Evolutionary conservation across 2,888 invertebrate species (phyloP), one percentile per base, ranked within the genome.

Genomic region (Agonopterix alstromeriana): DNA sequence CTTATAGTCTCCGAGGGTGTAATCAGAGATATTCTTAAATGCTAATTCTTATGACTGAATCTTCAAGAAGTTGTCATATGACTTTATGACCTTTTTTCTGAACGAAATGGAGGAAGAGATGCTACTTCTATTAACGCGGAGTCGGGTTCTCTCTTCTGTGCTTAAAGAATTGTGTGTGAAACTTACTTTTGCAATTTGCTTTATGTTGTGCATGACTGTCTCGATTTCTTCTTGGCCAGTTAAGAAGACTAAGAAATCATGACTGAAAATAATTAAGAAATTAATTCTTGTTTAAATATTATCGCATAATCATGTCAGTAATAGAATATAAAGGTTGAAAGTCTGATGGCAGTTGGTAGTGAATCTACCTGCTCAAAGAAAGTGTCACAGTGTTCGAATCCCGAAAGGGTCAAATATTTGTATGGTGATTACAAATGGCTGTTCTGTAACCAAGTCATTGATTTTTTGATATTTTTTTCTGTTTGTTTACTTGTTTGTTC

Each of bases 161-260:
- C 1, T 27, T 7, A 7, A 5, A 27, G 5, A 27, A 27, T 5
- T 27, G 27, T 27, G 27, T 27, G 27, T 27, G 7, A 38, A 38
- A 67, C 73, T 73, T 74, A 91, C 94, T 82, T 93, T 94, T 0
- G 93, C 91, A 55, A 94, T 91, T 66, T 92, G 90, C 59, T 93
- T 90, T 42, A 96, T 94, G 69, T 93, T 94, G 59, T 92, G 90
- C 53, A 93, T 93, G 56, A 94, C 91, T n/a, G 93, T 91, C 82
- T 98, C 98, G 56, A 98, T 98, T 90, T 98, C 98, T 80, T 98
- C 98, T 86, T 98, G 98, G 0, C 98, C 98, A 45, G 98, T 98
- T 50, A 98, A 85, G 83, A 98, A 98, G 40, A 98, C 95, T 48
- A 98, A 88, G 59, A 98, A 95, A 74, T 97, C 97, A 61, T 97